These are phyloP conservation scores for Epinotia ramella DNA, from an alignment of 2,888 invertebrate species.

Conservation along the genomic window DNA sequence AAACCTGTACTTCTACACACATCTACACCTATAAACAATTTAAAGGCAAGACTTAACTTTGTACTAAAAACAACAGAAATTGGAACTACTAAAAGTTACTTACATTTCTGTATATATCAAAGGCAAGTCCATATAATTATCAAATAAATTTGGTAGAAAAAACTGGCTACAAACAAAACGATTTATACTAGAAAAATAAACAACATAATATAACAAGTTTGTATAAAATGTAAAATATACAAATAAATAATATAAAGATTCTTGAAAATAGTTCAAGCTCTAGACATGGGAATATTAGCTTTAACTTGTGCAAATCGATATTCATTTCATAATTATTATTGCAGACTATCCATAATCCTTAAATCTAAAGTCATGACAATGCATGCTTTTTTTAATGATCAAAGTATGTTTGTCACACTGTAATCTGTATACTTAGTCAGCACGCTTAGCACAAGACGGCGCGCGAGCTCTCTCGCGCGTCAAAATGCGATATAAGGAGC, in stretches of 20 bases:
- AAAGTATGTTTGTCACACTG: conserved; percentile 1
- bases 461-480: no score
- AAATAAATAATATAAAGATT: not conserved
- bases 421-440: conserved; percentile 18
- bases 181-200: conserved; percentile 21
- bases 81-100: not conserved
- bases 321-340: not conserved
- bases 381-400: not conserved
- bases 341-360: conserved; percentile 8
- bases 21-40: conserved; percentile 4
- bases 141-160: not conserved
- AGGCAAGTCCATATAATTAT: not conserved
- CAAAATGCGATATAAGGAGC: no score
- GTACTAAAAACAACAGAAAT: not conserved
- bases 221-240: conserved; percentile 36
- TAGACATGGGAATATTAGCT: not conserved
- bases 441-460: no score
- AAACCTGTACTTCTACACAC: conserved; percentile 12
- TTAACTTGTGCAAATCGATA: not conserved
- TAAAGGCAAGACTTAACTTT: not conserved
- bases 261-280: not conserved
- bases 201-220: not conserved
- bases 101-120: not conserved
- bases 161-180: conserved; percentile 7
- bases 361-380: conserved; percentile 13